Conservation (phyloP, 2,888 invertebrate genomes). For the Apamea anceps region DNA sequence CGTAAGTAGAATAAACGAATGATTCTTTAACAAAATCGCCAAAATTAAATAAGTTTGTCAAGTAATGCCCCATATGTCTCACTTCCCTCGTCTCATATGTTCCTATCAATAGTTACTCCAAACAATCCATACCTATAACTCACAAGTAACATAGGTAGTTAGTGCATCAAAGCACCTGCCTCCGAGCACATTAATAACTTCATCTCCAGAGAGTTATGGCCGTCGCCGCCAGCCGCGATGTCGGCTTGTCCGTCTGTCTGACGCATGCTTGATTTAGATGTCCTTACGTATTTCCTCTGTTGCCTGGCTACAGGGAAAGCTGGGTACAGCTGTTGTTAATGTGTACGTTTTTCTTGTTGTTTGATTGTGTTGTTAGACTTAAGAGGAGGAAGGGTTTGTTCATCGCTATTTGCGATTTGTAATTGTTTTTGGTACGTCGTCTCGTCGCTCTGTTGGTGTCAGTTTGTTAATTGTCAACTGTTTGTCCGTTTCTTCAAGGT, state of each 20-base stretch:
- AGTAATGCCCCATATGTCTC: not conserved
- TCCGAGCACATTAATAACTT: conserved; percentile 80
- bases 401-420: not conserved
- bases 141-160: conserved; percentile 49
- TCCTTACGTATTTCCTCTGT: conserved; percentile 75
- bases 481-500: not conserved
- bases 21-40: not conserved
- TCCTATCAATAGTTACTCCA: not conserved
- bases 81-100: not conserved
- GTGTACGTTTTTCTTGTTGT: not conserved
- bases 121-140: conserved; percentile 22
- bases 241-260: conserved; percentile 76
- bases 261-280: conserved; percentile 82
- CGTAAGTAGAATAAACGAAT: not conserved
- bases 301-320: conserved; percentile 42
- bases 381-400: not conserved
- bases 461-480: not conserved
- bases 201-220: conserved; percentile 79
- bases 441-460: not conserved
- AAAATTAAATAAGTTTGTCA: not conserved
- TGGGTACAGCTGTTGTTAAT: conserved; percentile 6
- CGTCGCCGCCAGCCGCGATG: conserved; percentile 72
- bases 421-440: not conserved
- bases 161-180: conserved; percentile 63
- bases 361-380: not conserved